Evolutionary conservation across 2,888 invertebrate genomes (phyloP), one percentile per base, ranked within the genome.

Genomic region (Oligia fasciuncula): DNA sequence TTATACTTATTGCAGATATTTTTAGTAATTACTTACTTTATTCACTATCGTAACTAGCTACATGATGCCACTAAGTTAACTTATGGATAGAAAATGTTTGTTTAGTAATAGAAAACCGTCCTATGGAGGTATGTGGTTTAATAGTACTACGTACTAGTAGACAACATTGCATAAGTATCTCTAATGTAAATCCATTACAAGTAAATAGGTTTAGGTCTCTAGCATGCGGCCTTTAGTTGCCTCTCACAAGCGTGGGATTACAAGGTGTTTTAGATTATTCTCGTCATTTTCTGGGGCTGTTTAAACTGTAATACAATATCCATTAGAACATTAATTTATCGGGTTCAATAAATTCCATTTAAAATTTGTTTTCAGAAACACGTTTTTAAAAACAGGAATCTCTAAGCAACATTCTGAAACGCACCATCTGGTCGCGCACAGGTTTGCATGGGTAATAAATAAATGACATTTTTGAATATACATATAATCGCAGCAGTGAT

Each of bases 191-290:
- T 74, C 17, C 23, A 65, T 73, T 63, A 54, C 23, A 4, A 43
- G 62, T 54, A 62, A 51, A 51, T 62, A 54, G 68, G 43, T 62
- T 68, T 35, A 43, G 51, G 23, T n/a, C 4, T 62, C 6, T 62
- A 19, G 54, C 17, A 19, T 62, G 19, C 9, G 6, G 51, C n/a
- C 35, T 23, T 49, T 54, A 66, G 9, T 9, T 66, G 29, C 65
- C 79, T 60, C 40, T 71, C 65, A 66, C 79, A 66, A 79, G 23
- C 29, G 17, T 67, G 29, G 76, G 14, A 23, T 40, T 6, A 13
- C 13, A n/a, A 62, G 9, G 19, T 62, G 19, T n/a, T 49, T 5
- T 29, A 17, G 17, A 46, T 17, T 14, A 43, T 29, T 74, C 14
- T 4, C 13, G 17, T 40, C 2, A 14, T 17, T 57, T n/a, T 43